A percentile compares a stretch with the other conserved stretches of the same genome.
Conservation (phyloP, 2,113 vertebrate genomes). For the Oryctolagus cuniculus region mOryCun1.1 NC_091438.1:95368501-95369000, state of each 20-base stretch:
- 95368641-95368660: constrained; percentile 43
- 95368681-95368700: constrained; percentile 57
- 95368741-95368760: constrained; percentile 51
- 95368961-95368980: background rate
- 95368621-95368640: constrained; percentile 59
- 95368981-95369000: constrained; percentile 55
- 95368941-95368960: background rate
- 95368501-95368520: background rate
- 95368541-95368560: constrained; percentile 17
- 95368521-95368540: constrained; percentile 36
- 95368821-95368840: background rate
- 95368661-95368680: constrained; percentile 33
- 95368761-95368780: background rate
- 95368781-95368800: background rate
- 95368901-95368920: background rate
- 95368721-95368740: background rate
- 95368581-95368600: constrained; percentile 47
- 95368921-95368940: background rate
- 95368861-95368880: background rate
- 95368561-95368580: constrained; percentile 49
- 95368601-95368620: constrained; percentile 3
- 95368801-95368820: background rate
- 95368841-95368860: background rate
- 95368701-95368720: constrained; percentile 55
- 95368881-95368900: background rate